A percentile compares a stretch with the other conserved stretches of the same genome.
These are phyloP conservation scores for Cromileptes altivelis DNA, from an alignment of 2,113 vertebrate genomes.

Conservation along the genomic window DNA sequence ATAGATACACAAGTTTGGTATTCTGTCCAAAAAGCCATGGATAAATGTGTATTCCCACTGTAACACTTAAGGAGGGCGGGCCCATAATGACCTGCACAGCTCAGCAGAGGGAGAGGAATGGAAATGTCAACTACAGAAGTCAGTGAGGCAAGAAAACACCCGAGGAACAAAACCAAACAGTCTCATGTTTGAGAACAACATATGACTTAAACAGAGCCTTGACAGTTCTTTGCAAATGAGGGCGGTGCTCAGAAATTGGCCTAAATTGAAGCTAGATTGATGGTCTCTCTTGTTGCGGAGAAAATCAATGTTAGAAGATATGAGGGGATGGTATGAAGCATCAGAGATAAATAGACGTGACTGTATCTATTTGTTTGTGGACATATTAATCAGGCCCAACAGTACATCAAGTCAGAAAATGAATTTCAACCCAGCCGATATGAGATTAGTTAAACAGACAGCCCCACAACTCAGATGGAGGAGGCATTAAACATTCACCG, in stretches of 20 bases:
- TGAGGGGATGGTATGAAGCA: conserved; percentile 39
- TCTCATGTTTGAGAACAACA: conserved; percentile 54
- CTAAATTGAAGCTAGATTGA: conserved; percentile 72
- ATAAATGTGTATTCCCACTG: conserved; percentile 49
- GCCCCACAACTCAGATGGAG: conserved; percentile 48
- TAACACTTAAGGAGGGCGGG: conserved; percentile 64
- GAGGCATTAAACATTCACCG: conserved; percentile 26
- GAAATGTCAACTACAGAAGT: conserved; percentile 66
- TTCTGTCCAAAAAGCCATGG: conserved; percentile 34
- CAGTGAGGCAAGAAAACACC: conserved; percentile 49
- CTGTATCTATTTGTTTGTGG: conserved; percentile 68
- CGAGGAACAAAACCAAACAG: conserved; percentile 43
- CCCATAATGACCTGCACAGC: conserved; percentile 43
- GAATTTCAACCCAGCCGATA: conserved; percentile 42
- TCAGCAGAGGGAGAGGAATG: conserved; percentile 43
- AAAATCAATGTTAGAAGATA: conserved; percentile 70
- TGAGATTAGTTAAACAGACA: conserved; percentile 67
- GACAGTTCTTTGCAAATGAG: conserved; percentile 64
- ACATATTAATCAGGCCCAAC: conserved; percentile 62
- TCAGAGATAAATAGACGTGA: conserved; percentile 70
- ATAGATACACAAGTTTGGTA: not conserved
- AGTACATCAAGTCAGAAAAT: conserved; percentile 61
- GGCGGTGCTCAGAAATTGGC: conserved; percentile 58
- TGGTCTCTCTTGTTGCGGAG: conserved; percentile 51
- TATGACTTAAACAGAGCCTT: conserved; percentile 39